Conservation (phyloP, 2,888 invertebrate species). For the Pogonocherus hispidulus region DNA sequence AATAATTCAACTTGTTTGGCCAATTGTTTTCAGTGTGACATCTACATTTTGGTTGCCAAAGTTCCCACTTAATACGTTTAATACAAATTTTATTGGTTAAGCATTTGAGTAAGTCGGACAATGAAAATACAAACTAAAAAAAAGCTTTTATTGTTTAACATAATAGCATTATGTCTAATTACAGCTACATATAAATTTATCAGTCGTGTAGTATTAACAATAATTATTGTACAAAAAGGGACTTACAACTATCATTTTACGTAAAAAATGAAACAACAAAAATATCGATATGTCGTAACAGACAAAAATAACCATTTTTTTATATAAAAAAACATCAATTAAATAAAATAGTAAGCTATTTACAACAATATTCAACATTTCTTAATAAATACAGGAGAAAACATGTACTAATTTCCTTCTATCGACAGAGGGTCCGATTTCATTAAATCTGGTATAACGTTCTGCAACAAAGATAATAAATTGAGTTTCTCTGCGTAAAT, state of each 20-base stretch:
- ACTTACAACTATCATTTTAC: slow-evolving; percentile 37
- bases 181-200: slow-evolving; percentile 45
- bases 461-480: slow-evolving; percentile 53
- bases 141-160: slow-evolving; percentile 36
- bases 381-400: slow-evolving; percentile 26
- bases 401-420: slow-evolving; percentile 51
- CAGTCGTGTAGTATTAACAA: slow-evolving; percentile 47
- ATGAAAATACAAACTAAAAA: slow-evolving; percentile 26
- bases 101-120: too few relatives aligned
- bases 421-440: slow-evolving; percentile 60
- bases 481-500: too few relatives aligned
- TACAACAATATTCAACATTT: slow-evolving; percentile 26
- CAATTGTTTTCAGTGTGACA: too few relatives aligned
- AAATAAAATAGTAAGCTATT: slow-evolving; percentile 13
- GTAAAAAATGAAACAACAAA: slow-evolving; percentile 36
- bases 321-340: slow-evolving; percentile 28
- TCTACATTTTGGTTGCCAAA: too few relatives aligned
- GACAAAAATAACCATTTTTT: slow-evolving; percentile 31
- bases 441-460: slow-evolving; percentile 61
- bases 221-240: slow-evolving; percentile 49
- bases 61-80: too few relatives aligned
- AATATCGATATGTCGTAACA: slow-evolving; percentile 31
- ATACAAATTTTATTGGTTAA: too few relatives aligned
- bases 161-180: slow-evolving; percentile 36
- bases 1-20: too few relatives aligned